Percentiles rank a stretch among this genome's conserved stretches.
These are phyloP conservation scores for Hyles lineata DNA, from an alignment of 2,888 invertebrate species.

Conservation along the genomic window DNA sequence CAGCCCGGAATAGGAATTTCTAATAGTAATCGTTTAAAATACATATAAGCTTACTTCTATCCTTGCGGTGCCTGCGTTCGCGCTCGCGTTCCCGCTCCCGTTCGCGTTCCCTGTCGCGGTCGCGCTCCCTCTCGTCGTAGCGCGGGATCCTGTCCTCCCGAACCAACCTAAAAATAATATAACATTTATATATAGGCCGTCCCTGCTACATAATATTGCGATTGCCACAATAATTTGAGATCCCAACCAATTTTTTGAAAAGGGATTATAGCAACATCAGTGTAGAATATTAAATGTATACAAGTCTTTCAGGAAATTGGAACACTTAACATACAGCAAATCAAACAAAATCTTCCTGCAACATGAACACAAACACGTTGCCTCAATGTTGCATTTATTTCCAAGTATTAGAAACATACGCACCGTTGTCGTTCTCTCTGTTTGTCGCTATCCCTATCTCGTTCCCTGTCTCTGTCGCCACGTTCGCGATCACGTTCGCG, in stretches of 20 bases:
- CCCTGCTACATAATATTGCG: no score
- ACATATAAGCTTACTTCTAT: constrained; percentile 63
- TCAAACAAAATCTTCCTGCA: no score
- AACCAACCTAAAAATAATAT: constrained; percentile 46
- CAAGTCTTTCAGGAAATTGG: no score
- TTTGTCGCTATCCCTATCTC: constrained; percentile 44
- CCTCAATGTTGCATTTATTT: no score
- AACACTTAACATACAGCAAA: no score
- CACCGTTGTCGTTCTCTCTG: constrained; percentile 39
- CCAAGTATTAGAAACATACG: background rate
- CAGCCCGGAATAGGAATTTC: no score
- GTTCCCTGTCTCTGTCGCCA: constrained; percentile 50
- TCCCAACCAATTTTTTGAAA: no score
- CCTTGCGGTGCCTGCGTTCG: constrained; percentile 75
- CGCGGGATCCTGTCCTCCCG: constrained; percentile 55
- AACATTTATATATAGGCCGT: background rate
- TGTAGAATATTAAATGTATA: no score
- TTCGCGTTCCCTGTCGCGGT: constrained; percentile 59
- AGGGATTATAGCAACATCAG: no score
- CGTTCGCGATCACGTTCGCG: constrained; percentile 69
- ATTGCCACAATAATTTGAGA: no score
- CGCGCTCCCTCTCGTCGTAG: constrained; percentile 54
- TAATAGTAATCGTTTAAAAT: background rate
- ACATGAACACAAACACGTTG: no score
- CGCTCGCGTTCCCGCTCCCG: constrained; percentile 66